phyloP scores from a whole-genome alignment of 2,888 invertebrate species.

The Cremastobaeus sp. region DNA sequence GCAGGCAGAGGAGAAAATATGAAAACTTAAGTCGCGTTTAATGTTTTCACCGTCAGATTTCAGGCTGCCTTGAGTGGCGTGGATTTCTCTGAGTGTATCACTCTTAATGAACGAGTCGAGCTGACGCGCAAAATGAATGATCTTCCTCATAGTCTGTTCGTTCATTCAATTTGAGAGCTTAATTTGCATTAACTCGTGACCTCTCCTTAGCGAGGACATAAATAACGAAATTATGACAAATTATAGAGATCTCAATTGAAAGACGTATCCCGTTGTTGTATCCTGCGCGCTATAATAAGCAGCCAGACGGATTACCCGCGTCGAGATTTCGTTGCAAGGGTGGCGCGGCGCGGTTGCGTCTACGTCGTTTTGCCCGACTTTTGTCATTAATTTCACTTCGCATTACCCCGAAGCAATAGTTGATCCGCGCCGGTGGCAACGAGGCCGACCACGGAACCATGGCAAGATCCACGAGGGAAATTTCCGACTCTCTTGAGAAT shows the following conservation, averaged over 20 bases:
- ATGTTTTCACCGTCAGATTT: constrained; percentile 19
- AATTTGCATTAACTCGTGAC: constrained; percentile 44
- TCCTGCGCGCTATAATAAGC: constrained; percentile 52
- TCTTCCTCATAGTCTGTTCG: constrained; percentile 26
- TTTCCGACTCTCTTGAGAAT: constrained; percentile 60
- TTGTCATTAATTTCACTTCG: constrained; percentile 71
- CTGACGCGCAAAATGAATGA: constrained; percentile 40
- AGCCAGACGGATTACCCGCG: constrained; percentile 67
- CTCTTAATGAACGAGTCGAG: constrained; percentile 29
- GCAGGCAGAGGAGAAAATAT: not conserved
- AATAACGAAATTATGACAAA: constrained; percentile 52
- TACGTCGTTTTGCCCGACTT: constrained; percentile 64
- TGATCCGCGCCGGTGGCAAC: constrained; percentile 64
- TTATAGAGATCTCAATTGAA: constrained; percentile 42
- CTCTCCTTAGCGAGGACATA: constrained; percentile 21
- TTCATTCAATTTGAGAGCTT: constrained; percentile 41
- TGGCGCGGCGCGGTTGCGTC: constrained; percentile 3
- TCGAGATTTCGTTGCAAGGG: constrained; percentile 67
- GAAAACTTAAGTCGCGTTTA: constrained; percentile 1
- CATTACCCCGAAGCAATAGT: constrained; percentile 66
- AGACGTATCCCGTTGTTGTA: constrained; percentile 31
- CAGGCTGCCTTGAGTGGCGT: not conserved
- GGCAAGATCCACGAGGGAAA: constrained; percentile 58
- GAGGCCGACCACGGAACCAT: constrained; percentile 56
- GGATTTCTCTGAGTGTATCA: constrained; percentile 28